Evolutionary conservation across 2,797 vertebrate genomes (phyloP).

Genomic region (Gallinago nigripennis): DNA sequence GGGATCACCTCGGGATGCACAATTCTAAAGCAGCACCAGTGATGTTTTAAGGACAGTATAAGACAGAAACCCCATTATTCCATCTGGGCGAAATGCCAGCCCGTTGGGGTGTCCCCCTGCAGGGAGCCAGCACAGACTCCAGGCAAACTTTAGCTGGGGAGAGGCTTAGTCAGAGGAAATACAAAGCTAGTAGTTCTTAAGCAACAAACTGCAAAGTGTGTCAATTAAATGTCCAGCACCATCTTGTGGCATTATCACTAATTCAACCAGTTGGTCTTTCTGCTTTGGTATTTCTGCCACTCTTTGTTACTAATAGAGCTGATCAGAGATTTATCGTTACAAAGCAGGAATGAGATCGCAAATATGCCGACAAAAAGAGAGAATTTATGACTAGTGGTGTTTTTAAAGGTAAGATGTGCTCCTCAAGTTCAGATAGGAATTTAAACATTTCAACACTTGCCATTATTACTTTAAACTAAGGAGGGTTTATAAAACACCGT

Average conservation of each 20-base stretch:
- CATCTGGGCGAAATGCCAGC: neutral
- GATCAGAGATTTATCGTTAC: neutral
- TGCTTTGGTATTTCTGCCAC: neutral
- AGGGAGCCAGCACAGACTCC: neutral
- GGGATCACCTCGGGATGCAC: neutral
- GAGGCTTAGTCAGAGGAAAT: neutral
- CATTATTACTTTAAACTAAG: neutral
- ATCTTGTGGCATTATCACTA: constrained; percentile 47
- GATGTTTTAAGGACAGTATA: neutral
- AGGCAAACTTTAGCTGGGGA: neutral
- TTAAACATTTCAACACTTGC: neutral
- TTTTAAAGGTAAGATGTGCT: neutral
- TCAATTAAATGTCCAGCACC: constrained; percentile 12
- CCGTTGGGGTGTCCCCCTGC: neutral
- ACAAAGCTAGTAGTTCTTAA: neutral
- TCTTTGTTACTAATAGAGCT: neutral
- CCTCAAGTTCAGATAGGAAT: neutral
- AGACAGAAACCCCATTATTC: neutral
- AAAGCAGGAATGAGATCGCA: neutral
- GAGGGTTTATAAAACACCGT: neutral
- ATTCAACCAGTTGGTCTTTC: neutral
- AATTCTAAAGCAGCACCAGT: neutral
- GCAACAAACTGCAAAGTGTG: neutral
- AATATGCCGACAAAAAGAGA: neutral
- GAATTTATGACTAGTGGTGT: neutral